Percentiles rank a stretch among this genome's conserved stretches.
Evolutionary conservation across 2,888 invertebrate species (phyloP).

Genomic region (Napeogenes sylphis): DNA sequence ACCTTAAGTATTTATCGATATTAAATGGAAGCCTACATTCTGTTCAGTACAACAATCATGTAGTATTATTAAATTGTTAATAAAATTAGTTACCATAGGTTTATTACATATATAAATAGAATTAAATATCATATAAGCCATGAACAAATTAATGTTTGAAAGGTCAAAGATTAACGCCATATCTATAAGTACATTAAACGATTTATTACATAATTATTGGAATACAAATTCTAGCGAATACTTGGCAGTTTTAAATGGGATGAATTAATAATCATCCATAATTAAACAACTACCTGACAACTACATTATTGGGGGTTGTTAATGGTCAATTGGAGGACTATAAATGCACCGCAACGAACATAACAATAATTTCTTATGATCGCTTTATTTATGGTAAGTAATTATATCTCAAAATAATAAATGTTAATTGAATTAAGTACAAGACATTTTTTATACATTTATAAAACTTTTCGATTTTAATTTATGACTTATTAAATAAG

Average conservation of each 20-base stretch:
- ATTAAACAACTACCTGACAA: neutral
- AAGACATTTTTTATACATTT: neutral
- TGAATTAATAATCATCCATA: neutral
- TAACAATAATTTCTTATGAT: conserved; percentile 4
- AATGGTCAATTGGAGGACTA: conserved; percentile 6
- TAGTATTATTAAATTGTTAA: no score
- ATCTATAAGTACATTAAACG: no score
- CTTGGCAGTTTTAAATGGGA: neutral
- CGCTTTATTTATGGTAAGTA: neutral
- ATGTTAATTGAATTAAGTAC: neutral
- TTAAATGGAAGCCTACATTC: no score
- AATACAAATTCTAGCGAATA: neutral
- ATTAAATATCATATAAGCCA: neutral
- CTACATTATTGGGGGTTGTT: neutral
- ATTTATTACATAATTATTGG: neutral
- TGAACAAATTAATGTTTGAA: neutral
- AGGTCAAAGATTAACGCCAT: no score
- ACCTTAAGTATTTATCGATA: no score
- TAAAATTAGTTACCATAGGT: no score
- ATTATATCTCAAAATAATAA: neutral
- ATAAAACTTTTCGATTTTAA: neutral
- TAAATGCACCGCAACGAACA: neutral
- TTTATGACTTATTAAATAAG: neutral
- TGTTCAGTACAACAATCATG: no score
- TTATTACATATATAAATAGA: no score